Conservation (phyloP, 2,113 vertebrate genomes). For the Silurus asotus region DNA sequence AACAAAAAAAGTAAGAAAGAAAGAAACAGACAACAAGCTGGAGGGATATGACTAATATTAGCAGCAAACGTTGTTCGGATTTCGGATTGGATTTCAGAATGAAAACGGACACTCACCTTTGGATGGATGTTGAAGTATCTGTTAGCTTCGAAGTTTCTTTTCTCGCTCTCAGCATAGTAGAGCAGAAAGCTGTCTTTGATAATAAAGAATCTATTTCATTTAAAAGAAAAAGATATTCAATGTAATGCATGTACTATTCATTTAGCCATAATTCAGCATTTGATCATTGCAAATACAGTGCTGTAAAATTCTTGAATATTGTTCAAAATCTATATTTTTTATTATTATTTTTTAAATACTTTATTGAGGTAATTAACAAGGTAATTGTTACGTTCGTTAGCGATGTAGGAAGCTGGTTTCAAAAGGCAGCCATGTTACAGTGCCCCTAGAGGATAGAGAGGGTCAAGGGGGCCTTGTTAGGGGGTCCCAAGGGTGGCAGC, state of each 20-base stretch:
- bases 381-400: too few relatives aligned
- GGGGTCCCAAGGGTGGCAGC: too few relatives aligned
- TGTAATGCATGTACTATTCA: too few relatives aligned
- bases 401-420: too few relatives aligned
- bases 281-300: not conserved
- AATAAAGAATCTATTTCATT: constrained; percentile 86
- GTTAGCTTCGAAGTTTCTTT: constrained; percentile 90
- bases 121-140: constrained; percentile 96
- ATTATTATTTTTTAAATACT: too few relatives aligned
- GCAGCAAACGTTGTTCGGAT: not conserved
- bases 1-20: too few relatives aligned
- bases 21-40: not conserved
- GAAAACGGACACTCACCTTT: constrained; percentile 77
- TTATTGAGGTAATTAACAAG: too few relatives aligned
- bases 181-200: constrained; percentile 98
- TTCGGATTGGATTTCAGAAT: not conserved
- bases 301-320: not conserved
- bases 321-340: too few relatives aligned
- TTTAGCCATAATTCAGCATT: too few relatives aligned
- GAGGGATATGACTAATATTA: not conserved
- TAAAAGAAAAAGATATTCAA: constrained; percentile 28
- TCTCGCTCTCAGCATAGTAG: constrained; percentile 93
- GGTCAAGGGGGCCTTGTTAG: too few relatives aligned
- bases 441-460: too few relatives aligned
- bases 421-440: too few relatives aligned